Evolutionary conservation across 2,113 vertebrate species (phyloP).

Genomic region (Cynoglossus semilaevis): DNA sequence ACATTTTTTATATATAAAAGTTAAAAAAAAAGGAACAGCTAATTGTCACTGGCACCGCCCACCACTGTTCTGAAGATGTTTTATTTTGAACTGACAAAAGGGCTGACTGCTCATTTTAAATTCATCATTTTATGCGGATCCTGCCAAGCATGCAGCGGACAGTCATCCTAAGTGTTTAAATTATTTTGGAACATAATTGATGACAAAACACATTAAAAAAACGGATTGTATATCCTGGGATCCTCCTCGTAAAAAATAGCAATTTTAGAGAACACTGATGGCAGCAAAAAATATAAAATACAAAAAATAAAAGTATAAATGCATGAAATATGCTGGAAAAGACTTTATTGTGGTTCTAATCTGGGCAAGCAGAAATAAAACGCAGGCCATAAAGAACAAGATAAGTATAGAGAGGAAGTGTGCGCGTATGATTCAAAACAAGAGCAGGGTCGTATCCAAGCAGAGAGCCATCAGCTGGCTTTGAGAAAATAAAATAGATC

Average conservation of each 20-base stretch:
- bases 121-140: not conserved
- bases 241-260: not conserved
- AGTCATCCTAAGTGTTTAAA: not conserved
- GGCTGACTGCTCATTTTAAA: not conserved
- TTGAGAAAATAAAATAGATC: constrained; percentile 69
- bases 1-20: too few species aligned
- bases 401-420: constrained; percentile 42
- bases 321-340: constrained; percentile 16
- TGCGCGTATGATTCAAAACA: constrained; percentile 50
- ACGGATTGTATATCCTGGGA: not conserved
- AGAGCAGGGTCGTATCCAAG: constrained; percentile 42
- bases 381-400: constrained; percentile 48
- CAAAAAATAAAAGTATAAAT: constrained; percentile 5
- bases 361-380: constrained; percentile 21
- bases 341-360: constrained; percentile 24
- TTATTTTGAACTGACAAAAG: not conserved
- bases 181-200: not conserved
- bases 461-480: constrained; percentile 43
- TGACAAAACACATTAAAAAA: not conserved
- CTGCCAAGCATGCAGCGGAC: not conserved
- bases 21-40: too few species aligned
- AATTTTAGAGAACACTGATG: not conserved
- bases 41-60: too few species aligned
- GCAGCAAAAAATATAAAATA: not conserved
- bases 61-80: too few species aligned